Base-by-base conservation (phyloP, 2,797 vertebrate species). In the Clarias pachynema region DNA sequence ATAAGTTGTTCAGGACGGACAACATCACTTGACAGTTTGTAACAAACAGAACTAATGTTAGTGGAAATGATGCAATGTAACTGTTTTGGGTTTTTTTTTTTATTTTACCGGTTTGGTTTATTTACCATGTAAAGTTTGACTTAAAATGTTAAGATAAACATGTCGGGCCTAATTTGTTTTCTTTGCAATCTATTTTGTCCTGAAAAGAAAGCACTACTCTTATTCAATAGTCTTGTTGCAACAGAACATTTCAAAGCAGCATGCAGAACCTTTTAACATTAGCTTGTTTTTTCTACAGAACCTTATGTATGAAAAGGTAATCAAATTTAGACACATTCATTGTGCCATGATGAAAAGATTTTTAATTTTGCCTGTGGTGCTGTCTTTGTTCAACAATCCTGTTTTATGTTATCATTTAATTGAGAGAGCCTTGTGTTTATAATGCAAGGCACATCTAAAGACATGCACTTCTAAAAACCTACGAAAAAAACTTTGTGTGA, bases 51-150 rank as follows among this genome's bases (percentile, higher is more conserved):
- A 74, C 7, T 60, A 34, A 31, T 24, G 24, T 77, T 37, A 68
- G 62, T n/a, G 34, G n/a, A 68, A 53, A 31, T 69, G 69, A 86
- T 0, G 69, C 26, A 15, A 24, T 40, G 40, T 20, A 49, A 16
- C 14, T 5, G 29, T 69, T 81, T 72, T 80, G 34, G 31, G 31
- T 59, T 83, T 75, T 84, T n/a, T 12, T 60, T 66, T 84, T n/a
- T 12, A 44, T 66, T 44, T 44, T 8, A 37, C 37, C 37, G 44
- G 44, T 9, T 10, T 44, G 44, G 9, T 44, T 81, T 85, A 40
- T 80, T 85, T 66, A 85, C 22, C 8, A 74, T 40, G 4, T 49
- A 74, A 73, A 37, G 22, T 31, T 29, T 31, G 10, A 74, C 59
- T 66, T 9, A 40, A 56, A 68, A 15, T 53, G 3, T 40, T 69